Evolutionary conservation across 2,797 vertebrate species (phyloP).

Genomic region (Heterohyrax brucei): DNA sequence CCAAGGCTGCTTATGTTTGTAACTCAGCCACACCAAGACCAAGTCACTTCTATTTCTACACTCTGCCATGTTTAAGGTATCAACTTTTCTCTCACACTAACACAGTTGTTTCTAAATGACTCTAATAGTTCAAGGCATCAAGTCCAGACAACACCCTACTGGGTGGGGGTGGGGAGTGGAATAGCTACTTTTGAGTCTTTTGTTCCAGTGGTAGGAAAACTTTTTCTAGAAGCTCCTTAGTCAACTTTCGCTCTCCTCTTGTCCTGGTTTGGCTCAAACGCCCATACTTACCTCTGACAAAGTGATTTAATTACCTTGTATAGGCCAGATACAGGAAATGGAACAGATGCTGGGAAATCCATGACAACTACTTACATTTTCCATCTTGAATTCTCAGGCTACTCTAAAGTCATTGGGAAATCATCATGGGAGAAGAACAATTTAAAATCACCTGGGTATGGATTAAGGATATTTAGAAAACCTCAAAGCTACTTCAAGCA

Average conservation of each 20-base stretch:
- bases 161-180: too few species aligned
- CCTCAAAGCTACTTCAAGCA: neutral
- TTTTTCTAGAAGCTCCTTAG: neutral
- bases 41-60: neutral
- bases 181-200: neutral
- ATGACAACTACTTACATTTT: neutral
- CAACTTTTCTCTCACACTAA: neutral
- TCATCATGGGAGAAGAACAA: neutral
- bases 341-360: neutral
- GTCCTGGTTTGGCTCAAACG: neutral
- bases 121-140: neutral
- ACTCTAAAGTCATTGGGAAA: neutral
- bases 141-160: neutral
- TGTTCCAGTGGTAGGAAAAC: neutral
- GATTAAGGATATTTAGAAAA: neutral
- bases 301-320: neutral
- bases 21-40: neutral
- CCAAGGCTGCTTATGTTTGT: neutral
- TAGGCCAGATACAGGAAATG: neutral
- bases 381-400: neutral
- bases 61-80: neutral
- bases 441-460: neutral
- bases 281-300: neutral
- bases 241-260: neutral
- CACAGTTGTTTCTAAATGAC: neutral